Conservation (phyloP, 92 coral and sea anemone species). For the Micromussa lordhowensis region DNA sequence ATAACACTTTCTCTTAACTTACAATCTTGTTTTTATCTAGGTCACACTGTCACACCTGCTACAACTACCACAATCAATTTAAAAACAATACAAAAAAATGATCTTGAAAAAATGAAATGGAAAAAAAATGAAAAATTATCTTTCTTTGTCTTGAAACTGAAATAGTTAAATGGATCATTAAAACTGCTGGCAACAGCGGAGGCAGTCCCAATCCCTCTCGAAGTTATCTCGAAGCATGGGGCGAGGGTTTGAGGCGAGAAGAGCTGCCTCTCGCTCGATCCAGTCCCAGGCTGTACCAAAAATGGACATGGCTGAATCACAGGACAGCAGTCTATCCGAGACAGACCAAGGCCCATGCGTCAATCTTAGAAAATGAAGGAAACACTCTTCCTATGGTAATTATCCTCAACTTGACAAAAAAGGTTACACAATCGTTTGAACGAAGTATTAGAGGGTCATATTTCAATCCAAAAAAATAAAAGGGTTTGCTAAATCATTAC, state of each 20-base stretch:
- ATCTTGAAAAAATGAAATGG: too few relatives aligned
- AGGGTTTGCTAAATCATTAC: neutral
- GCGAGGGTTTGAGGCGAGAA: neutral
- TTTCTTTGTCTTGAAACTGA: neutral
- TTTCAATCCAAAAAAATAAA: too few relatives aligned
- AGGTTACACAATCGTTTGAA: too few relatives aligned
- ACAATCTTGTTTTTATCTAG: neutral
- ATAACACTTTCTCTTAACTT: neutral
- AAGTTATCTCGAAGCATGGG: neutral
- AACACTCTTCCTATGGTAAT: neutral
- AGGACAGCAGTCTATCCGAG: too few relatives aligned
- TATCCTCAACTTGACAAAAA: neutral
- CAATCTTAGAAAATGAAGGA: neutral
- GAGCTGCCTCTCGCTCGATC: neutral
- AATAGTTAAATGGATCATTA: neutral
- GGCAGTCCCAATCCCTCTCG: neutral
- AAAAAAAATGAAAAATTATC: too few relatives aligned
- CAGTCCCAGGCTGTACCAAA: neutral
- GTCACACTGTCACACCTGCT: neutral
- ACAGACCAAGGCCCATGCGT: neutral
- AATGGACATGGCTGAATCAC: too few relatives aligned
- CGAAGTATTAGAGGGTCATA: too few relatives aligned
- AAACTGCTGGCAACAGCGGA: too few relatives aligned
- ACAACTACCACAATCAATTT: neutral
- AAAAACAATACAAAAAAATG: neutral